Conservation (phyloP, 2,797 vertebrate species). For the Taeniopygia guttata region DNA sequence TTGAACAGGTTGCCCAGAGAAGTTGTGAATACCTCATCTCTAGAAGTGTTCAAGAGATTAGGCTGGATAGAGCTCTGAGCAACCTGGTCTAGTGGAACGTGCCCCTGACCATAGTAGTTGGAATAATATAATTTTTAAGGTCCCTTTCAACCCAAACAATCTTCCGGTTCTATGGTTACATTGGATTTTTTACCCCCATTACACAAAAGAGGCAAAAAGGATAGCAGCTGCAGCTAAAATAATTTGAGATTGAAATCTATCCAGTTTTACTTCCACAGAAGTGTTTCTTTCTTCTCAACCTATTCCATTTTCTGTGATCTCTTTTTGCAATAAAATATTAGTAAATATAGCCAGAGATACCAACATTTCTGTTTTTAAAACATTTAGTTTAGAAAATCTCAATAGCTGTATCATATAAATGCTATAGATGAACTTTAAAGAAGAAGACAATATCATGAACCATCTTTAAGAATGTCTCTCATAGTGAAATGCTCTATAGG, state of each 20-base stretch:
- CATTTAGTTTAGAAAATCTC: not conserved
- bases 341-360: not conserved
- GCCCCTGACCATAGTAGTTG: too few relatives aligned
- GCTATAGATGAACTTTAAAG: not conserved
- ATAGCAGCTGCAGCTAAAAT: not conserved
- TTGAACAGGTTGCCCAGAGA: not conserved
- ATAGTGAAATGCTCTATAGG: not conserved
- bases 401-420: not conserved
- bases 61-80: not conserved
- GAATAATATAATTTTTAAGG: not conserved
- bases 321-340: not conserved
- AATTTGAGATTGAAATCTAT: not conserved
- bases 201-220: not conserved
- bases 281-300: not conserved
- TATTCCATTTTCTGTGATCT: not conserved
- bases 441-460: not conserved
- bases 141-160: not conserved
- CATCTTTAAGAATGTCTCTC: not conserved
- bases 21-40: not conserved
- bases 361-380: not conserved
- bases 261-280: not conserved
- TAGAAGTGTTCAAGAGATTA: not conserved
- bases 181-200: not conserved
- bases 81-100: not conserved
- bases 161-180: not conserved